These are phyloP conservation scores for Clavelina lepadiformis DNA, from an alignment of 23 tunicate genomes.

Conservation along the genomic window DNA sequence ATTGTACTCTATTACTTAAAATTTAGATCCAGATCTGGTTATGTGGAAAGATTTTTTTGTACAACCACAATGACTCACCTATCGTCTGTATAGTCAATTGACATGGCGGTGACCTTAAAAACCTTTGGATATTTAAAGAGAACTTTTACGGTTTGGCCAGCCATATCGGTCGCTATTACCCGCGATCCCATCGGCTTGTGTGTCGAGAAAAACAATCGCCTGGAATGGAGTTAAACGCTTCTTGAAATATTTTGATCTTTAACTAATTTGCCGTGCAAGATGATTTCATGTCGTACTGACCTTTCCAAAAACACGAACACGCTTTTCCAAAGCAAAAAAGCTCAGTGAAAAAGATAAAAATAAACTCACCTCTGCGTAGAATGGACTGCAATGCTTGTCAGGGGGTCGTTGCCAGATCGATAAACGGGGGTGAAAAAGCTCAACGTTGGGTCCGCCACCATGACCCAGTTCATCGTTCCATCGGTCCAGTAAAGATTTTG, in stretches of 20 bases:
- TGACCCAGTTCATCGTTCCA: slow-evolving; percentile 17
- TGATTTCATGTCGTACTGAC: too few relatives aligned
- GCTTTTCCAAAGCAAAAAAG: neutral
- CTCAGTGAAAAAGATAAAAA: neutral
- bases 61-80: slow-evolving; percentile 8
- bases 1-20: too few relatives aligned
- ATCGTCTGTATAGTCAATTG: slow-evolving; percentile 49
- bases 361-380: neutral
- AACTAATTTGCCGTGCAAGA: too few relatives aligned
- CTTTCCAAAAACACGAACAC: too few relatives aligned
- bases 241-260: too few relatives aligned
- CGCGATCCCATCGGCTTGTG: slow-evolving; percentile 39
- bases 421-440: slow-evolving; percentile 10
- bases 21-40: too few relatives aligned
- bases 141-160: slow-evolving; percentile 39
- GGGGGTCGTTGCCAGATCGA: slow-evolving; percentile 3
- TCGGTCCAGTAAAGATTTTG: slow-evolving; percentile 39
- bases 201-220: slow-evolving; percentile 45
- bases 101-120: slow-evolving; percentile 42
- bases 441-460: slow-evolving; percentile 21
- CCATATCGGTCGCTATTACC: slow-evolving; percentile 35
- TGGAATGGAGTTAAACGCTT: too few relatives aligned
- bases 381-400: slow-evolving; percentile 6
- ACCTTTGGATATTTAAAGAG: slow-evolving; percentile 38
- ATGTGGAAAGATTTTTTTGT: neutral